Percentiles rank a stretch among this genome's conserved stretches.
Conservation (phyloP, 2,113 vertebrate genomes). For the Paradoxurus hermaphroditus region DNA sequence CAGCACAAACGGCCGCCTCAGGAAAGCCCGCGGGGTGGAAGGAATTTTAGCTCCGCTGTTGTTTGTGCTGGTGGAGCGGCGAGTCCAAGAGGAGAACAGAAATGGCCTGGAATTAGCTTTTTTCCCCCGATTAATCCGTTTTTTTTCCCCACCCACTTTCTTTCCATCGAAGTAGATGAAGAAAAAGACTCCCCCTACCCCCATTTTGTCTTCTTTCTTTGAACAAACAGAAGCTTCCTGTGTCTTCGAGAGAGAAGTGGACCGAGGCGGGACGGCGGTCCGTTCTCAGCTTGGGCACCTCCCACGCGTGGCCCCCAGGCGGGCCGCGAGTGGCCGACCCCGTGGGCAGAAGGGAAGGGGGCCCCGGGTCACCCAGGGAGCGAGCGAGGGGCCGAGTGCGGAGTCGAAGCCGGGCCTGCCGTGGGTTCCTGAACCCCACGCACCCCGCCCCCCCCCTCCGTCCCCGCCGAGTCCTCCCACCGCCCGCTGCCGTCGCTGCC, state of each 20-base stretch:
- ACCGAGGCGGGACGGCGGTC: background rate
- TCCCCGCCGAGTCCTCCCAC: background rate
- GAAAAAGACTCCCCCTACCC: background rate
- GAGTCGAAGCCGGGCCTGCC: background rate
- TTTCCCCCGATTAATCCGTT: accelerated
- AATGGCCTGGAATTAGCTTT: background rate
- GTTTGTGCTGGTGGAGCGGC: background rate
- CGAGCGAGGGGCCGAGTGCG: background rate
- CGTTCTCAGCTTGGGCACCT: background rate
- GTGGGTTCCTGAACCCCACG: no score
- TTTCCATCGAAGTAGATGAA: background rate
- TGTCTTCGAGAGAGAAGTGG: accelerated
- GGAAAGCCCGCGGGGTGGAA: background rate
- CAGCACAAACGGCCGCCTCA: background rate
- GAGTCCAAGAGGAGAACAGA: background rate
- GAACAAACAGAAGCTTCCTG: background rate
- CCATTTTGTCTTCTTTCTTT: background rate
- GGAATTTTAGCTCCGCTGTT: accelerated
- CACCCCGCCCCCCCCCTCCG: no score
- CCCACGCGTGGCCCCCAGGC: background rate
- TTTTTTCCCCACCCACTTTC: background rate
- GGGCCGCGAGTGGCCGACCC: background rate
- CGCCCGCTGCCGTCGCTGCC: no score
- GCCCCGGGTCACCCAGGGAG: background rate
- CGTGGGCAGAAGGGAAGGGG: background rate